Evolutionary conservation across 2,113 vertebrate genomes (phyloP).

Genomic region (Corythornis madagascariensis): DNA sequence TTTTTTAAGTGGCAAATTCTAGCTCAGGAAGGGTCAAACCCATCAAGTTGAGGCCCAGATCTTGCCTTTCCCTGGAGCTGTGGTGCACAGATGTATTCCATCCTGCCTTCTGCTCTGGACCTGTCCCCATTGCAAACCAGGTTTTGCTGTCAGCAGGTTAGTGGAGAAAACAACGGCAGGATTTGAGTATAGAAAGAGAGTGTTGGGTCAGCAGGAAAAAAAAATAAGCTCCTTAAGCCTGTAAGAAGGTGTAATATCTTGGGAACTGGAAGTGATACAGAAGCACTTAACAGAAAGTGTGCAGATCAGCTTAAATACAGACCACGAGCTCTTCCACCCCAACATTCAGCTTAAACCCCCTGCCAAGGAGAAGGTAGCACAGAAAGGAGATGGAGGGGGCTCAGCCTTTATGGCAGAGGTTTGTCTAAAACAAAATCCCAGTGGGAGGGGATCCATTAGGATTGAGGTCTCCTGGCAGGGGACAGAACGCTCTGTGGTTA

Average conservation of each 20-base stretch:
- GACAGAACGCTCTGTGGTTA: slow-evolving; percentile 20
- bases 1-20: not conserved
- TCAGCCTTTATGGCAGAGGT: slow-evolving; percentile 29
- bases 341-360: not conserved
- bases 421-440: slow-evolving; percentile 58
- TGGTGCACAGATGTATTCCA: not conserved
- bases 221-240: not conserved
- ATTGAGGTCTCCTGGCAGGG: slow-evolving; percentile 42
- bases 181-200: not conserved
- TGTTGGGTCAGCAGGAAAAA: not conserved
- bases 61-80: not conserved
- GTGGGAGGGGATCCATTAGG: slow-evolving; percentile 56
- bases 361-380: not conserved
- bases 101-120: not conserved
- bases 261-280: not conserved
- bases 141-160: not conserved
- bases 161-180: not conserved
- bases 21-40: not conserved
- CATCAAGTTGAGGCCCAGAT: not conserved
- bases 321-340: not conserved
- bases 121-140: not conserved
- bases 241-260: not conserved
- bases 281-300: not conserved
- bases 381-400: slow-evolving; percentile 51
- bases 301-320: slow-evolving; percentile 5